These are phyloP conservation scores for Melangyna quadrimaculata DNA, from an alignment of 2,888 invertebrate genomes.

Conservation along the genomic window DNA sequence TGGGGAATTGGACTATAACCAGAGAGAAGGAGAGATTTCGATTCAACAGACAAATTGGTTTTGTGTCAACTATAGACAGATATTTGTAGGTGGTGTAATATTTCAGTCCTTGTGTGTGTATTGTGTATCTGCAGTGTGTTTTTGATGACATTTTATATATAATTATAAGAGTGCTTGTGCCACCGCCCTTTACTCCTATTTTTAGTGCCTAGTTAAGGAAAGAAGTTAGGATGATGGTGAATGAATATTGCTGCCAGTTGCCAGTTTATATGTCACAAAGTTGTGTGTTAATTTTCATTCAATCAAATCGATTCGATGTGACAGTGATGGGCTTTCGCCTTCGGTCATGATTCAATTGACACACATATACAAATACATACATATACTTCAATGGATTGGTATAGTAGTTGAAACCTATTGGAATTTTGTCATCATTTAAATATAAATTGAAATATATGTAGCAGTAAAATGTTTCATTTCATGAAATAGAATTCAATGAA, in stretches of 20 bases:
- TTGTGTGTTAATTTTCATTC: conserved; percentile 61
- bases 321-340: conserved; percentile 42
- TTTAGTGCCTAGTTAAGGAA: background rate
- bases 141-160: background rate
- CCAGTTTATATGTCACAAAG: background rate
- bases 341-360: conserved; percentile 53
- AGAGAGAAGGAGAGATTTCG: conserved; percentile 38
- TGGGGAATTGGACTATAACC: conserved; percentile 44
- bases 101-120: background rate
- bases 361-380: conserved; percentile 16
- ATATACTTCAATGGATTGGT: background rate
- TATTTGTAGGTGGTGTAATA: background rate
- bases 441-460: conserved; percentile 22
- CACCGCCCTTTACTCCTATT: background rate
- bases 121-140: background rate
- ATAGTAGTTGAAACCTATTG: conserved; percentile 20
- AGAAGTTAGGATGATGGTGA: background rate
- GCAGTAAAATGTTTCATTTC: background rate
- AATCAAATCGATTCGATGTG: conserved; percentile 59
- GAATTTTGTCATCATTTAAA: conserved; percentile 42
- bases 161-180: background rate
- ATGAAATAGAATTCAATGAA: background rate
- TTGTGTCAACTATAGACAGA: background rate
- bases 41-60: conserved; percentile 37
- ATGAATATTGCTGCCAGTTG: background rate